Evolutionary conservation across 2,888 invertebrate species (phyloP).

Genomic region (Drosophila cracens): DNA sequence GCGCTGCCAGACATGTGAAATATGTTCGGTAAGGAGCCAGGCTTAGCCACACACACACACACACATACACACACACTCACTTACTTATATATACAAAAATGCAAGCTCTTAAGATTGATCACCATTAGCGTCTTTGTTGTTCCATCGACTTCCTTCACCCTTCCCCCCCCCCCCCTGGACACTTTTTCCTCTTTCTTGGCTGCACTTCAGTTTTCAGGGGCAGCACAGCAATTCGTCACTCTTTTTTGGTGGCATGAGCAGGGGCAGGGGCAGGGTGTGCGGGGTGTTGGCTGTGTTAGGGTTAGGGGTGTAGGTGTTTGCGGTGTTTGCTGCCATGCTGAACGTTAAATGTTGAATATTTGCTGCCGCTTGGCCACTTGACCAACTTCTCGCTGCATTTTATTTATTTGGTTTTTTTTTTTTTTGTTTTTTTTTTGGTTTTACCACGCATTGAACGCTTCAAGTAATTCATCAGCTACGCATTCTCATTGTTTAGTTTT

Average conservation of each 20-base stretch:
- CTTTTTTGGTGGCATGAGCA: constrained; percentile 3
- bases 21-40: constrained; percentile 54
- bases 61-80: constrained; percentile 1
- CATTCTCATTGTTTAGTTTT: constrained; percentile 67
- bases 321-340: constrained; percentile 1
- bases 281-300: not conserved
- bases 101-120: constrained; percentile 70
- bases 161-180: constrained; percentile 17
- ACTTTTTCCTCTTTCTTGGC: constrained; percentile 26
- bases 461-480: constrained; percentile 75
- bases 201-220: constrained; percentile 69
- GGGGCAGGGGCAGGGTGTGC: not conserved
- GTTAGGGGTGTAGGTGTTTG: constrained; percentile 3
- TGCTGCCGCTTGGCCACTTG: constrained; percentile 49
- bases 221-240: constrained; percentile 70
- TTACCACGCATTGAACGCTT: constrained; percentile 29
- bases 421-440: not conserved
- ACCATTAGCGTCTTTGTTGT: constrained; percentile 57
- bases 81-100: constrained; percentile 10
- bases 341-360: constrained; percentile 16
- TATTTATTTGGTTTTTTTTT: not conserved
- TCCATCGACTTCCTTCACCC: not conserved
- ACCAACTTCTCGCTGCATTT: constrained; percentile 45
- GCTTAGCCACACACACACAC: constrained; percentile 28
- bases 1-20: constrained; percentile 76